A percentile compares a stretch with the other conserved stretches of the same genome.
Conservation (phyloP, 2,888 invertebrate genomes). For the Ochropleura leucogaster region DNA sequence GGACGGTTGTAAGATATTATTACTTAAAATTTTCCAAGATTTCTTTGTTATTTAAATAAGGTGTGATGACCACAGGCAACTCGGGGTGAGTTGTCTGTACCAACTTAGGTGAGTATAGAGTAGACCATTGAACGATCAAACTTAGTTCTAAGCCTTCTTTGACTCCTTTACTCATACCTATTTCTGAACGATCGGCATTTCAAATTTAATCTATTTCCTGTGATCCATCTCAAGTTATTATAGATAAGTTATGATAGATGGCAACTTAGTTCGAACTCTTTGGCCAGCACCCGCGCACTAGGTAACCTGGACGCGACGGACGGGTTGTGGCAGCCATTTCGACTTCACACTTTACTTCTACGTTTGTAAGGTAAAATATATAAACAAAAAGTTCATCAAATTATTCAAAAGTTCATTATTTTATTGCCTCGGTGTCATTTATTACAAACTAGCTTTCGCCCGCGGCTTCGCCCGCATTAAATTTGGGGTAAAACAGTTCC, state of each 20-base stretch:
- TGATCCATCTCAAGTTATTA: constrained; percentile 34
- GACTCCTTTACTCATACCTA: background rate
- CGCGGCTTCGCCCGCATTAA: no score
- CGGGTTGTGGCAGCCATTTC: background rate
- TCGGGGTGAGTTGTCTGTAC: background rate
- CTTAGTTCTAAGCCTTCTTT: background rate
- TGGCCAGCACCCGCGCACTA: background rate
- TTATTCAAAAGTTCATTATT: no score
- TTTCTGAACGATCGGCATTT: constrained; percentile 5
- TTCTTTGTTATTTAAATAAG: background rate
- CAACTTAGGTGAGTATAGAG: background rate
- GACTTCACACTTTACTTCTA: no score
- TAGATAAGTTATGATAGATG: constrained; percentile 27
- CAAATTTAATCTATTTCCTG: background rate
- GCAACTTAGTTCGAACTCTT: background rate
- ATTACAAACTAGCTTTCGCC: no score
- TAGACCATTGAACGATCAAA: background rate
- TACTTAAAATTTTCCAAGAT: no score
- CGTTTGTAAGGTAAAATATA: no score
- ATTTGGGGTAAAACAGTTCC: no score
- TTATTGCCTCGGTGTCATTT: no score
- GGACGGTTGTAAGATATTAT: no score
- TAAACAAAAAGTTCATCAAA: no score
- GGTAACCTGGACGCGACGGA: background rate
- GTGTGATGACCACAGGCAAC: background rate